Evolutionary conservation across 2,113 vertebrate species (phyloP).

Genomic region (Bubo blakistoni): DNA sequence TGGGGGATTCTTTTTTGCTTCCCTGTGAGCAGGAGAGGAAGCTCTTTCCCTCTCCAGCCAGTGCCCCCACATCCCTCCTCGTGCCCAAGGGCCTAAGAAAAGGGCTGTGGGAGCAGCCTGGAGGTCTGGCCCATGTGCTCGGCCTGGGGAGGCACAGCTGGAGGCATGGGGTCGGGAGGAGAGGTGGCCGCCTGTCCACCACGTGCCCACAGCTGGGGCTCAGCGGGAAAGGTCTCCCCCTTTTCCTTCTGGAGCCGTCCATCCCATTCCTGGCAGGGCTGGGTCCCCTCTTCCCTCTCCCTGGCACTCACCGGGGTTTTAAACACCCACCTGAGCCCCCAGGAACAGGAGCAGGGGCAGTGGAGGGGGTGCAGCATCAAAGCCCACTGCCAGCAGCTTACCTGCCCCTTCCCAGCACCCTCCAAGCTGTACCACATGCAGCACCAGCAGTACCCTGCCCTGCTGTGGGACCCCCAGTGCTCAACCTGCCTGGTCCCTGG

Average conservation of each 20-base stretch:
- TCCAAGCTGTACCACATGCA: background rate
- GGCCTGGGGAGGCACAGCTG: background rate
- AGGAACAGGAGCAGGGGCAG: background rate
- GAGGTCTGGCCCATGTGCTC: background rate
- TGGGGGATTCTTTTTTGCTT: background rate
- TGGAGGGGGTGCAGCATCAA: too few species aligned
- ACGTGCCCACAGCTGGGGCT: background rate
- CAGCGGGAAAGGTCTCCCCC: background rate
- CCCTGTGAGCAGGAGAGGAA: background rate
- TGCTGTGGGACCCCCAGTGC: background rate
- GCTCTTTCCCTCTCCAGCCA: background rate
- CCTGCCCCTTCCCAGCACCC: background rate
- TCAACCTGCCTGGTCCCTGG: background rate
- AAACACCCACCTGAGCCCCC: background rate
- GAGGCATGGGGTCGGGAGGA: background rate
- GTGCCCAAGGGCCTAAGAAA: background rate
- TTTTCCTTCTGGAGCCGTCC: accelerated
- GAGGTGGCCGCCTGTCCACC: accelerated
- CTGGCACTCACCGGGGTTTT: background rate
- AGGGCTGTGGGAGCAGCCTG: background rate
- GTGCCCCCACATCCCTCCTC: background rate
- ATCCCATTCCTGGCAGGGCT: background rate
- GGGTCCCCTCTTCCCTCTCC: background rate
- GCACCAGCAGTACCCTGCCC: background rate
- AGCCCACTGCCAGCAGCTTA: background rate